Evolutionary conservation across 2,888 invertebrate species (phyloP), one percentile per base, ranked within the genome.

Genomic region (Drosophila kokeensis): DNA sequence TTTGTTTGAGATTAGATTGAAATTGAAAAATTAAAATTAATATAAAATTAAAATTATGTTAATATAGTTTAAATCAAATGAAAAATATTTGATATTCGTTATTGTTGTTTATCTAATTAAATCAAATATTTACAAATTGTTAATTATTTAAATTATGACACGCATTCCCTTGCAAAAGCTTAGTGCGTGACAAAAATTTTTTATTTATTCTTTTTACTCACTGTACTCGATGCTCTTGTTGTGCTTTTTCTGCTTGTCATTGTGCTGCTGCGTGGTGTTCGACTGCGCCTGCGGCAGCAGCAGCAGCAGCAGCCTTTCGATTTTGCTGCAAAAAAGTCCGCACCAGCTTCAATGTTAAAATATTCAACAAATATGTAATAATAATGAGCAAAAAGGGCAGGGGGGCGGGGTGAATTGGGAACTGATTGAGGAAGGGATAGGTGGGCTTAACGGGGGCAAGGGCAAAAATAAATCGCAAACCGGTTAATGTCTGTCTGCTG

Each of bases 401-500:
- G 57, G 48, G 48, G 49, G 36, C 18, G 59, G 42, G 50, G 57
- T 32, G 13, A 42, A 45, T 54, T 45, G 32, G 34, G 15, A 15
- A 54, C 36, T 21, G 38, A 18, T 24, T 1, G 45, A 29, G 49
- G 53, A 29, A 53, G 45, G 53, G 52, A 53, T 29, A 58, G 73
- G 48, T 32, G 58, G 34, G 40, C 15, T 65, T 36, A 63, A 61
- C 58, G 70, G 69, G 57, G 48, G 69, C 71, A 83, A 87, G 73
- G 75, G 80, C 77, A 89, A 76, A 88, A 88, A 90, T 80, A 90
- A 90, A 90, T 88, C 86, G 81, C 76, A 72, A 81, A 86, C 85
- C 85, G 85, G 85, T 86, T 89, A 13, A 49, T 32, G 57, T 66
- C 65, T 67, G 77, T 72, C 81, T 66, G 65, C 45, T 62, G 69